phyloP scores from a whole-genome alignment of 1,140 invertebrate species.

The Steinernema khuongi region DNA sequence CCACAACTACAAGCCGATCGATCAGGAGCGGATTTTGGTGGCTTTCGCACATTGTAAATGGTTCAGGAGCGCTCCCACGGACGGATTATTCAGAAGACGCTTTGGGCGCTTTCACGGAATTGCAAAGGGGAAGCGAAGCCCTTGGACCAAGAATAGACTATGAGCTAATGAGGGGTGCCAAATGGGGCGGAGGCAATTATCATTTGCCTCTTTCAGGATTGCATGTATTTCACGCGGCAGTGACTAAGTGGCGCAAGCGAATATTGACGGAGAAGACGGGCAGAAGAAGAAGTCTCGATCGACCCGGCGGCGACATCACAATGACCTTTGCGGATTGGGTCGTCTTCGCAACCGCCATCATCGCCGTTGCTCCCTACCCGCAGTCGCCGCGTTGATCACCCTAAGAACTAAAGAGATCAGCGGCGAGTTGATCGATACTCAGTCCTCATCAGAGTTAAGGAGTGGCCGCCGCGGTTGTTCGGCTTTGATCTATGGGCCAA shows the following conservation, averaged over 20 bases:
- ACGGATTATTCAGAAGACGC: no score
- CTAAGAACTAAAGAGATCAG: background rate
- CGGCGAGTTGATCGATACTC: background rate
- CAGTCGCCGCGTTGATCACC: background rate
- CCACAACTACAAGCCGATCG: constrained; percentile 5
- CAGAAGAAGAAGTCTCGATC: no score
- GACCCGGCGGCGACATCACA: background rate
- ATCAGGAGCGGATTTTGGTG: background rate
- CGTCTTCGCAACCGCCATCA: background rate
- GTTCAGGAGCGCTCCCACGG: no score
- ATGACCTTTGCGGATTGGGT: constrained; percentile 12
- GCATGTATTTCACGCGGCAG: background rate
- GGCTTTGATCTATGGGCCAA: background rate
- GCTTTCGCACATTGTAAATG: no score
- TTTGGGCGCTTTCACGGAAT: background rate
- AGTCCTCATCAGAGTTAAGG: background rate
- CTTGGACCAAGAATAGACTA: no score
- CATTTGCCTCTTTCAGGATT: background rate
- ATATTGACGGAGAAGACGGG: background rate
- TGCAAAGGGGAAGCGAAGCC: no score
- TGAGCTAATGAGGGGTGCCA: no score
- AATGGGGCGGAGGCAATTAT: no score
- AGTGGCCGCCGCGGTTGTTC: background rate
- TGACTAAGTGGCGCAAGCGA: constrained; percentile 15
- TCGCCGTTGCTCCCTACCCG: background rate